These are phyloP conservation scores for Hypsopygia costalis DNA, from an alignment of 2,888 invertebrate species.

Conservation along the genomic window DNA sequence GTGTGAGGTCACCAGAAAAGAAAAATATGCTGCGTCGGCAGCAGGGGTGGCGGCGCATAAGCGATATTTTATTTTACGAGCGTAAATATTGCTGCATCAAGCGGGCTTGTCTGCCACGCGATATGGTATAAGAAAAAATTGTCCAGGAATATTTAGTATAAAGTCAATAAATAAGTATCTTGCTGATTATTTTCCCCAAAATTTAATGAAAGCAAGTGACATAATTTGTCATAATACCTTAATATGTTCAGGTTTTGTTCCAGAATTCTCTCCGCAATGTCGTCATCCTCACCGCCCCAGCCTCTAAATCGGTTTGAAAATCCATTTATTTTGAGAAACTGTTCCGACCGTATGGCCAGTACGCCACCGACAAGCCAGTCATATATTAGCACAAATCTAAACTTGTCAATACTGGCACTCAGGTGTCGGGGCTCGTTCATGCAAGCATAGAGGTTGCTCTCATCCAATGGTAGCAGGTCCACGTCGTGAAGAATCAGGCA, in stretches of 20 bases:
- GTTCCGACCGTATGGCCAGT: conserved; percentile 51
- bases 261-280: conserved; percentile 45
- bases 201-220: too few species aligned
- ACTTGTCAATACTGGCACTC: conserved; percentile 92
- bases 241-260: conserved; percentile 37
- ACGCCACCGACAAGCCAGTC: conserved; percentile 55
- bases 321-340: conserved; percentile 51
- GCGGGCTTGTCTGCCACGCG: too few species aligned
- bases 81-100: too few species aligned
- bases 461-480: conserved; percentile 91
- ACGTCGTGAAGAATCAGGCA: conserved; percentile 96
- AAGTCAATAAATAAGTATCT: too few species aligned
- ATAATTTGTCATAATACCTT: conserved; percentile 35
- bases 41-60: too few species aligned
- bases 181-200: too few species aligned
- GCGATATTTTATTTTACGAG: too few species aligned
- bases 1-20: too few species aligned
- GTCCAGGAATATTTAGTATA: too few species aligned
- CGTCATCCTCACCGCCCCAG: conserved; percentile 76
- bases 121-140: too few species aligned
- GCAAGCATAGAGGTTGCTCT: conserved; percentile 91
- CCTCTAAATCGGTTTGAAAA: conserved; percentile 61
- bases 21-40: too few species aligned
- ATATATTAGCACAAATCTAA: conserved; percentile 55
- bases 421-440: conserved; percentile 90